phyloP scores from a whole-genome alignment of 2,797 vertebrate genomes.

The Meda fulgida region DNA sequence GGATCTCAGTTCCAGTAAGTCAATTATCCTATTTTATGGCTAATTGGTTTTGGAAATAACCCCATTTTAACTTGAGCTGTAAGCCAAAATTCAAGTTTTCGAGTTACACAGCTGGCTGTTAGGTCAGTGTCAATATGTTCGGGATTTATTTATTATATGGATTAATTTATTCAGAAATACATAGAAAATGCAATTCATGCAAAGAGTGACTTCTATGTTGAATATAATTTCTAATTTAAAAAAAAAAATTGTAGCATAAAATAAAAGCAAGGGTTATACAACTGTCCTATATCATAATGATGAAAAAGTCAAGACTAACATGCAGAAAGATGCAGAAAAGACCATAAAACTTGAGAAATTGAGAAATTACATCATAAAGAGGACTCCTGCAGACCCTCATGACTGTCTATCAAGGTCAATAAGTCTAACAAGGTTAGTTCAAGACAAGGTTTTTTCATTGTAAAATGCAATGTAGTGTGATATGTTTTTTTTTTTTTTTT shows the following conservation, averaged over 20 bases:
- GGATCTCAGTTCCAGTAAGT: slow-evolving; percentile 10
- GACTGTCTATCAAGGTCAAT: background rate
- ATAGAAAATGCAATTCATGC: background rate
- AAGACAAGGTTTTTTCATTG: background rate
- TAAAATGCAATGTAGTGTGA: background rate
- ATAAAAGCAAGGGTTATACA: background rate
- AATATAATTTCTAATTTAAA: background rate
- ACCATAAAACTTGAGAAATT: background rate
- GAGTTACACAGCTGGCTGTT: background rate
- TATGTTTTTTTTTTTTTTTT: background rate
- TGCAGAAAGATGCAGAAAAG: background rate
- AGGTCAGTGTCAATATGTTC: background rate
- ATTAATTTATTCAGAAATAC: background rate
- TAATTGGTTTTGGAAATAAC: slow-evolving; percentile 11
- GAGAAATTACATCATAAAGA: background rate
- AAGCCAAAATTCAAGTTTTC: background rate
- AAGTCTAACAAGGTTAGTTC: background rate
- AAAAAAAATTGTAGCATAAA: background rate
- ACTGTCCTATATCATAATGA: background rate
- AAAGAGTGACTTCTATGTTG: background rate
- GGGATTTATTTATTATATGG: background rate
- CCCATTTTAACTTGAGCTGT: slow-evolving; percentile 6
- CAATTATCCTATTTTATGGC: slow-evolving; percentile 5
- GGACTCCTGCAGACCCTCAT: background rate
- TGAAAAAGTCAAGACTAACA: background rate